Evolutionary conservation across 92 coral and sea anemone genomes (phyloP), one percentile per base, ranked within the genome.

Genomic region (Paramuricea clavata): DNA sequence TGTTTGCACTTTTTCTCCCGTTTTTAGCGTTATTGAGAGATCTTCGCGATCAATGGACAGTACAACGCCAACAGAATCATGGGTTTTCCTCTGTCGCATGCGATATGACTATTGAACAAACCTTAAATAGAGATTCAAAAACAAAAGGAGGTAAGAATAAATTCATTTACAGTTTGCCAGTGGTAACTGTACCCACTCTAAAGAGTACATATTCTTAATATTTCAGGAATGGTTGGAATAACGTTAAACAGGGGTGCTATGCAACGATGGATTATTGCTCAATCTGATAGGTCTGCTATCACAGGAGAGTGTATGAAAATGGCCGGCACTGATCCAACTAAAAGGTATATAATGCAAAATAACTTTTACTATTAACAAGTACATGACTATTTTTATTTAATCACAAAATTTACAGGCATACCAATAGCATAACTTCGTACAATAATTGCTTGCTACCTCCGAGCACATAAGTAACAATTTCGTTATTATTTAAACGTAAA

Each of bases 91-190:
- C 81, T 21, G 12, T 76, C 26, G 41, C 81, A 8, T 76, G 81
- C 49, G 81, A 76, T 65, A 16, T 76, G 39, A 50, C 81, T 21
- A 76, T 76, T 5, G 81, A 76, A 33, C 81, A 76, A 50, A 76
- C 81, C 6, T 2, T 76, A 28, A 76, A 49, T 65, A 49, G 64
- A 41, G 81, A 76, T 21, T 44, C 64, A 7, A 76, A 49, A 6
- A 44, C 62, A 0, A 47, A 49, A 49, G 79, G 79, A 74, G 79
- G 79, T 74, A 10, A 39, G 16, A 57, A 25, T 4, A 16, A 12
- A 12, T 33, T 0, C n/a, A 22, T 5, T 39, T 21, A 6, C 2
- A 19, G 5, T 12, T 72, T 49, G 8, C 35, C 0, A 12, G 21
- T n/a, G n/a, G n/a, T n/a, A n/a, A n/a, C n/a, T n/a, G n/a, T n/a